Base-by-base conservation (phyloP, 2,113 vertebrate species). In the Nerophis ophidion region DNA sequence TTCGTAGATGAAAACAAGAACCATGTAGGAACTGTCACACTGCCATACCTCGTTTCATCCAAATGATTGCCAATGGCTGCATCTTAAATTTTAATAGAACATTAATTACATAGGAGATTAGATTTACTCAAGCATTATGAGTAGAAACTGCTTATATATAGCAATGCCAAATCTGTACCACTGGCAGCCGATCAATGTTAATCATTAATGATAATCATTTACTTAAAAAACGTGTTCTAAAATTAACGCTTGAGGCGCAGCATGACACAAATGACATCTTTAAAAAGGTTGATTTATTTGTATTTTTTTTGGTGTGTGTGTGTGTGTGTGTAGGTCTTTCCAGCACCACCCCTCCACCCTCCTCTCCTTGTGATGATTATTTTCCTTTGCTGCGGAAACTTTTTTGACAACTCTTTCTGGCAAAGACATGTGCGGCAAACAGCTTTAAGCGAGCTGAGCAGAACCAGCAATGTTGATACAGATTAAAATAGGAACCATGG, bases 401-500 rank as follows among this genome's bases (percentile, higher is more conserved):
- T 80, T 67, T 67, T 53, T 62, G 58, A 49, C 61, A 19, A 66
- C 66, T 71, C 65, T 72, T 64, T 76, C 75, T 84, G 82, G 82
- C 77, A 78, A 54, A 66, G 50, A 68, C 11, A 16, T 1, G 64
- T 59, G 68, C 70, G 44, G 59, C 76, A 61, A 82, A 76, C 69
- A 66, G 72, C 61, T 79, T 68, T 71, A 63, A 70, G 71, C 70
- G 67, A 70, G 77, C 69, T 77, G 60, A 65, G 70, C 72, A 68
- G 19, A 68, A 55, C 60, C 79, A 53, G 71, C 68, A 70, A 48
- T 74, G 61, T 67, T 76, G 77, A 72, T 61, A 52, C 71, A 77
- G 79, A 84, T 83, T 84, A 86, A 88, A 87, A 88, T 81, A 84
- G 85, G 75, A 77, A 75, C 77, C 86, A 17, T 80, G 17, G 65